Base-by-base conservation (phyloP, 2,888 invertebrate genomes). In the Yponomeuta plumbellus region DNA sequence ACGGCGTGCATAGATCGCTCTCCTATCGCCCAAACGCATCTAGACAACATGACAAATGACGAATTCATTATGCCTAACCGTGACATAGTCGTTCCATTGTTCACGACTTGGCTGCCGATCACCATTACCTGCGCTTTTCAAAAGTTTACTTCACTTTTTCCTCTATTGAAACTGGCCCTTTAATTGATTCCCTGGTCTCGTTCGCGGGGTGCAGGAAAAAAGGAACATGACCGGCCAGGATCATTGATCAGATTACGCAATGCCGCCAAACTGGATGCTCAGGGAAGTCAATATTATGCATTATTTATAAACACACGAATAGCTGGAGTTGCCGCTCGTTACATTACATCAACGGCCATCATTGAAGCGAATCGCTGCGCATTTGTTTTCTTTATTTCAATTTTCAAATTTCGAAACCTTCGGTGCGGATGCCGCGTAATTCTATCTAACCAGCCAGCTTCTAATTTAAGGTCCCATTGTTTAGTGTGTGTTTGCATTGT, bases 211-310 rank as follows among this genome's bases (percentile, higher is more conserved):
- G 67, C 67, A 68, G 71, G 34, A 75, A 81, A 83, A 86, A 84
- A 82, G 68, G 26, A 74, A 84, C 80, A 71, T 80, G 79, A 82
- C 80, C 79, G 68, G 77, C 75, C 83, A 77, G 83, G 83, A 87
- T 84, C 87, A 88, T 85, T 89, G 88, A 86, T 86, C 85, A 85
- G 84, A 88, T 89, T 88, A 85, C 85, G 83, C 85, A 86, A 89
- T 87, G 87, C 80, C 80, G 84, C 86, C 81, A 78, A 85, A 89
- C 90, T 85, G 89, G 88, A 84, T 85, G 78, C 77, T 75, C 73
- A 75, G 78, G 81, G 80, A 83, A 82, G 81, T 80, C 79, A 79
- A 79, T 80, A 79, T 74, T 77, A 83, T 88, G 81, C 82, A 83
- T 88, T 87, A 84, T 84, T 84, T 83, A 85, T 83, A 76, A 82